Conservation (phyloP, 2,113 vertebrate species). For the Lepisosteus oculatus region DNA sequence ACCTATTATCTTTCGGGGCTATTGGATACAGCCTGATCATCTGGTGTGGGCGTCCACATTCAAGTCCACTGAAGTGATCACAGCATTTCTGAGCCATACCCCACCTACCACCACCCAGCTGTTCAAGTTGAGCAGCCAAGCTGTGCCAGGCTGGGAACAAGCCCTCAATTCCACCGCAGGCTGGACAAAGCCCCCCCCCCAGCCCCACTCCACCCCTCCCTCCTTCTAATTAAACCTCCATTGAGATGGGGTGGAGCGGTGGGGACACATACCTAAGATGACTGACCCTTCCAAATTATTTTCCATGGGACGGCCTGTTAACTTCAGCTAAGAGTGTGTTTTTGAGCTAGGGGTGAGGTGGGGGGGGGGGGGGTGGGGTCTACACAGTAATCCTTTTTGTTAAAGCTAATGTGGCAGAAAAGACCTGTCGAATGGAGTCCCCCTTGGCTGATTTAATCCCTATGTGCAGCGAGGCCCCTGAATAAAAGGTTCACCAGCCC, state of each 20-base stretch:
- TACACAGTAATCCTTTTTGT: constrained; percentile 45
- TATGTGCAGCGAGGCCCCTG: constrained; percentile 30
- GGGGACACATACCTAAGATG: constrained; percentile 13
- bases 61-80: constrained; percentile 30
- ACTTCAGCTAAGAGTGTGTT: constrained; percentile 32
- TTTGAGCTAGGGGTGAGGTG: constrained; percentile 16
- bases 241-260: constrained; percentile 20
- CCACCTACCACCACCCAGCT: constrained; percentile 11
- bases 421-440: constrained; percentile 44
- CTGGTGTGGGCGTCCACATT: constrained; percentile 29
- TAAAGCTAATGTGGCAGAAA: constrained; percentile 55
- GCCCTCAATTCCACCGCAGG: constrained; percentile 34
- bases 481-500: constrained; percentile 38
- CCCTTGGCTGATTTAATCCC: constrained; percentile 41
- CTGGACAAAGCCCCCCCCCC: constrained; percentile 31
- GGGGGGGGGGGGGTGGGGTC: neutral
- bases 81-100: constrained; percentile 24
- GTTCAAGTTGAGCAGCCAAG: constrained; percentile 44
- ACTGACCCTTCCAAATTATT: constrained; percentile 28
- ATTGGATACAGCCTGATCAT: constrained; percentile 36
- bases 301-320: constrained; percentile 39
- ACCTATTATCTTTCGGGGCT: constrained; percentile 27
- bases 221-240: constrained; percentile 37
- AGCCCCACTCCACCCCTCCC: constrained; percentile 14
- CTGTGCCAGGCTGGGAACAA: constrained; percentile 38